phyloP scores from a whole-genome alignment of 2,113 vertebrate genomes.

The Shinisaurus crocodilurus region DNA sequence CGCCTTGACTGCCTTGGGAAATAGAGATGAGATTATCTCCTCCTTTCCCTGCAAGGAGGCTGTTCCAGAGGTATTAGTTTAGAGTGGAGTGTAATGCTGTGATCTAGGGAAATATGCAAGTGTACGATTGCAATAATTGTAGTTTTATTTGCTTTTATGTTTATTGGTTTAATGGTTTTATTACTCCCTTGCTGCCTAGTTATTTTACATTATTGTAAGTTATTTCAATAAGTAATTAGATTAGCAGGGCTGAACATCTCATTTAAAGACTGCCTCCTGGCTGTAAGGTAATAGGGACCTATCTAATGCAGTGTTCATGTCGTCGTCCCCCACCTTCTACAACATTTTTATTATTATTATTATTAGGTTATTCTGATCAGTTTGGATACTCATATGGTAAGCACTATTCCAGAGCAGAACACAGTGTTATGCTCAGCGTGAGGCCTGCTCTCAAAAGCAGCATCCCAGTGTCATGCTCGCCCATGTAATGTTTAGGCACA shows the following conservation, averaged over 20 bases:
- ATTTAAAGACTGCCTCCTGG: conserved; percentile 21
- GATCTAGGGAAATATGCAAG: conserved; percentile 40
- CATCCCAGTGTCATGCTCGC: background rate
- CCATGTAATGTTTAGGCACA: background rate
- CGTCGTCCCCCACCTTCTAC: background rate
- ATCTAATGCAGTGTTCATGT: background rate
- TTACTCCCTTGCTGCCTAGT: conserved; percentile 46
- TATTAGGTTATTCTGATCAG: background rate
- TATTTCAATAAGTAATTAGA: conserved; percentile 52
- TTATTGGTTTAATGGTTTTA: conserved; percentile 62
- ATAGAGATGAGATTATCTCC: conserved; percentile 8
- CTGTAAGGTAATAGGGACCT: conserved; percentile 29
- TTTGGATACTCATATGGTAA: background rate
- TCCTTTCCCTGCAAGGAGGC: background rate
- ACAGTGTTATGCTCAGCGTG: background rate
- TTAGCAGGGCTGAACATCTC: conserved; percentile 47
- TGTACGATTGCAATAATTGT: conserved; percentile 48
- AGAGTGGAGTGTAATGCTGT: conserved; percentile 30
- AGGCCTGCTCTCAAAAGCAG: background rate
- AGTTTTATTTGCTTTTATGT: conserved; percentile 61
- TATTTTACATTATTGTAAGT: conserved; percentile 52
- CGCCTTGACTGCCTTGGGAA: conserved; percentile 13
- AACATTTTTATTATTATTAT: conserved; percentile 15
- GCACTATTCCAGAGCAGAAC: background rate
- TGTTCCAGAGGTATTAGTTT: conserved; percentile 10